These are phyloP conservation scores for Hydroisotoma schaefferi DNA, from an alignment of 2,888 invertebrate species.

Conservation along the genomic window DNA sequence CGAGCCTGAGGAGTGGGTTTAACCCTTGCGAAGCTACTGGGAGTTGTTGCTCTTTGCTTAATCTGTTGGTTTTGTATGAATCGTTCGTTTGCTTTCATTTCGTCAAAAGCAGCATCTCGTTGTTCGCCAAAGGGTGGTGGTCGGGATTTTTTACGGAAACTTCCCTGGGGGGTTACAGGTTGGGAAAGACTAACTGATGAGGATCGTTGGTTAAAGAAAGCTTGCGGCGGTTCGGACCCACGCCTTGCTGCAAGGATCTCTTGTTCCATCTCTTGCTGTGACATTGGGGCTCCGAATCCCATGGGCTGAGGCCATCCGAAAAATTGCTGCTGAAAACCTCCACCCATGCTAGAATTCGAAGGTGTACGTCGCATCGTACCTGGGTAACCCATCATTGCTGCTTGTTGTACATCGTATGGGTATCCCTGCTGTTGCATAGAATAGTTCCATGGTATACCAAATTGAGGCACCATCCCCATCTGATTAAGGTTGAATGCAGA, in stretches of 20 bases:
- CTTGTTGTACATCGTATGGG: slow-evolving; percentile 14
- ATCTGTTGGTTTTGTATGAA: neutral
- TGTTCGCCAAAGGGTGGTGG: neutral
- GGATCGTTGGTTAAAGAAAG: slow-evolving; percentile 3
- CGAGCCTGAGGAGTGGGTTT: slow-evolving; percentile 7
- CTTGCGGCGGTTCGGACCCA: slow-evolving; percentile 37
- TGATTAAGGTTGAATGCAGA: slow-evolving; percentile 45
- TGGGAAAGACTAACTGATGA: slow-evolving; percentile 38
- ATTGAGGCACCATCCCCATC: slow-evolving; percentile 29
- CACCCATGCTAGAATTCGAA: slow-evolving; percentile 42
- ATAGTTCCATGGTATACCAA: slow-evolving; percentile 33
- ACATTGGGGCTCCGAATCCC: slow-evolving; percentile 36
- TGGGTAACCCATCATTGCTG: slow-evolving; percentile 36
- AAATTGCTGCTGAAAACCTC: slow-evolving; percentile 20
- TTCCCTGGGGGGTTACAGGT: slow-evolving; percentile 43
- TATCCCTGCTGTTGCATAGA: slow-evolving; percentile 34
- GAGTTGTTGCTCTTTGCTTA: slow-evolving; percentile 17
- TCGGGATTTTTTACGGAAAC: slow-evolving; percentile 35
- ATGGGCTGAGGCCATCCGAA: slow-evolving; percentile 37
- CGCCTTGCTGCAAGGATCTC: slow-evolving; percentile 29
- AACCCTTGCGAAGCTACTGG: slow-evolving; percentile 31
- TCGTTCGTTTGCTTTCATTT: slow-evolving; percentile 1
- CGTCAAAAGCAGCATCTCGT: neutral
- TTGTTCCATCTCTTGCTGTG: slow-evolving; percentile 36
- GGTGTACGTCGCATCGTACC: slow-evolving; percentile 42